Evolutionary conservation across 2,797 vertebrate genomes (phyloP).

Genomic region (Moxostoma hubbsi): DNA sequence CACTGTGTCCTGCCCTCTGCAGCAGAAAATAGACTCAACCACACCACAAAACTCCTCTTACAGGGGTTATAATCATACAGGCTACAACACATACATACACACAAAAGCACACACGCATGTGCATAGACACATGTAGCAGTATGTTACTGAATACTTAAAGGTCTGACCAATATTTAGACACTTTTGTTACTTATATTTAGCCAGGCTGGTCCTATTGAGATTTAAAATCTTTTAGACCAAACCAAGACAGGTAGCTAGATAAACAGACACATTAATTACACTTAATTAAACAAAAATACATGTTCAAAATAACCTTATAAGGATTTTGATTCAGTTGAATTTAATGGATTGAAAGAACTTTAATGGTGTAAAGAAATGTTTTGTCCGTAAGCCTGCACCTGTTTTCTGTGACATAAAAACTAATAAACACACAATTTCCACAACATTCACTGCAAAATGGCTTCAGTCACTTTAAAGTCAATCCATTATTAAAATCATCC

Average conservation of each 20-base stretch:
- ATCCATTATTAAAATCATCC: background rate
- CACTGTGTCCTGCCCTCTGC: slow-evolving; percentile 74
- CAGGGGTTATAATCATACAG: slow-evolving; percentile 72
- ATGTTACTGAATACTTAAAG: background rate
- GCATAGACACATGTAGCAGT: slow-evolving; percentile 22
- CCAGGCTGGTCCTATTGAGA: background rate
- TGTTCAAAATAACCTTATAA: background rate
- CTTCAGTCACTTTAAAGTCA: background rate
- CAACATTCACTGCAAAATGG: background rate
- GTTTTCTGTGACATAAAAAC: background rate
- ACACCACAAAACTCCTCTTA: slow-evolving; percentile 73
- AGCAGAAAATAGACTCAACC: slow-evolving; percentile 83
- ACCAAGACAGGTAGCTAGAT: background rate
- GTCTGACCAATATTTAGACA: background rate
- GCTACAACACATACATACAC: slow-evolving; percentile 55
- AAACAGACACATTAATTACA: background rate
- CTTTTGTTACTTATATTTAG: background rate
- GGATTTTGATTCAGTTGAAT: too few relatives aligned
- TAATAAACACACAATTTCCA: background rate
- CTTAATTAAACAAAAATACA: background rate
- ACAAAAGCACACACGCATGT: slow-evolving; percentile 46
- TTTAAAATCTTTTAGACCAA: background rate
- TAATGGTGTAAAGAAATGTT: too few relatives aligned
- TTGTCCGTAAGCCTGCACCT: too few relatives aligned
- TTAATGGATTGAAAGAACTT: too few relatives aligned